A percentile compares a stretch with the other conserved stretches of the same genome.
Conservation (phyloP, 2,797 vertebrate species). For the Apogon talboti region DNA sequence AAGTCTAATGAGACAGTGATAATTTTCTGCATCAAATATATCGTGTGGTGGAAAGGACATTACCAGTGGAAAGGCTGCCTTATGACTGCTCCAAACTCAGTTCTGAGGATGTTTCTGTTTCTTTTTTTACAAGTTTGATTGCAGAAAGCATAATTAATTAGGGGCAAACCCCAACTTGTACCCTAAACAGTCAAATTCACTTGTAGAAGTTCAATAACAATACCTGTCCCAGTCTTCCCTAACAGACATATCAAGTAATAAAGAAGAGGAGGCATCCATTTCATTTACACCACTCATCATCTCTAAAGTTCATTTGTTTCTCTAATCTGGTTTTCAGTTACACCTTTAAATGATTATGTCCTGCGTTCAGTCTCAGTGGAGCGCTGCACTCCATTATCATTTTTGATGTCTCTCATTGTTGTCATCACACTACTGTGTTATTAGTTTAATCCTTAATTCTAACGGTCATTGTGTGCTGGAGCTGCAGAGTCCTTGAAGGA, state of each 20-base stretch:
- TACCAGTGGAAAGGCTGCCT: too few relatives aligned
- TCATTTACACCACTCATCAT: slow-evolving; percentile 39
- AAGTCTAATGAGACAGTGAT: too few relatives aligned
- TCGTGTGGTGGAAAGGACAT: too few relatives aligned
- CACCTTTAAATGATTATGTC: slow-evolving; percentile 50
- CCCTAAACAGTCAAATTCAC: too few relatives aligned
- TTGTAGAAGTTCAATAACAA: neutral
- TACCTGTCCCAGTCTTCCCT: slow-evolving; percentile 14
- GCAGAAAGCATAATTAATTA: neutral
- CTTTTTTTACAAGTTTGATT: neutral
- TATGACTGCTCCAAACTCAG: too few relatives aligned
- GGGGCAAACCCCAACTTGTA: too few relatives aligned
- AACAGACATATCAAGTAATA: slow-evolving; percentile 21
- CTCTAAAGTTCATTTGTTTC: slow-evolving; percentile 57
- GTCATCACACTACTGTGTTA: slow-evolving; percentile 46
- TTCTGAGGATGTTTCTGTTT: too few relatives aligned
- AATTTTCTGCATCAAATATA: too few relatives aligned
- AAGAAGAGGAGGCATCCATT: slow-evolving; percentile 22
- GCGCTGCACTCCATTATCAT: slow-evolving; percentile 15
- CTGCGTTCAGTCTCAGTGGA: slow-evolving; percentile 33
- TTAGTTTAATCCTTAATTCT: slow-evolving; percentile 60
- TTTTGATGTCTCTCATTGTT: slow-evolving; percentile 45
- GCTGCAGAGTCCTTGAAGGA: slow-evolving; percentile 20
- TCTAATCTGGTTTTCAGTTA: slow-evolving; percentile 68
- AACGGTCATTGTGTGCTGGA: slow-evolving; percentile 29